Base-by-base conservation (phyloP, 2,797 vertebrate genomes). In the Heliangelus exortis region DNA sequence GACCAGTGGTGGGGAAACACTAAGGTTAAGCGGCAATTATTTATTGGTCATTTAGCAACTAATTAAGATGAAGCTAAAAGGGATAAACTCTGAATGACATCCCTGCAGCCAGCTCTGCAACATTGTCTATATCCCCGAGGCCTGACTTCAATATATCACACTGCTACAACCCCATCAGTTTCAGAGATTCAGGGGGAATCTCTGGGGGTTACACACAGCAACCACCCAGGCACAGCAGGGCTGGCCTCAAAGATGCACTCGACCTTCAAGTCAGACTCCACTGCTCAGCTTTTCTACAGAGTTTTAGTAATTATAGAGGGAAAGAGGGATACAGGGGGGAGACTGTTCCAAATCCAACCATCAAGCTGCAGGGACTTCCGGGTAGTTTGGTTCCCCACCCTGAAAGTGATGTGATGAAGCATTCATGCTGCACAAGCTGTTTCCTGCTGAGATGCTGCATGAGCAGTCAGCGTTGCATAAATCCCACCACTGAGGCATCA, bases 61-160 rank as follows among this genome's bases (percentile, higher is more conserved):
- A 83, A 48, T 53, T 33, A 83, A 50, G 39, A 72, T 51, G 25
- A 25, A 65, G 39, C 21, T 45, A 59, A 87, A 69, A 82, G 58
- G 33, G 41, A 69, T 63, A 67, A 90, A 66, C 23, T 43, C 29
- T 17, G 28, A 61, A 16, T 1, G 1, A 26, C 65, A 61, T 26
- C 74, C 25, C 51, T 62, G n/a, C 43, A 69, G 36, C n/a, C 53
- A 77, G 47, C 36, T 74, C 73, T 69, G 74, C 28, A 7, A 25
- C 17, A 12, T 12, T 12, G 23, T 28, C 5, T 11, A 4, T 4
- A 8, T 73, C 55, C 59, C 15, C 0, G 2, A 47, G 74, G 26
- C 18, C 33, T 87, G 62, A 31, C 26, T 31, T 31, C 3, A 10
- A 83, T 31, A 45, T 4, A 5, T 65, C 54, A 68, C 31, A n/a